These are phyloP conservation scores for Campaea margaritaria DNA, from an alignment of 2,888 invertebrate genomes.

Conservation along the genomic window DNA sequence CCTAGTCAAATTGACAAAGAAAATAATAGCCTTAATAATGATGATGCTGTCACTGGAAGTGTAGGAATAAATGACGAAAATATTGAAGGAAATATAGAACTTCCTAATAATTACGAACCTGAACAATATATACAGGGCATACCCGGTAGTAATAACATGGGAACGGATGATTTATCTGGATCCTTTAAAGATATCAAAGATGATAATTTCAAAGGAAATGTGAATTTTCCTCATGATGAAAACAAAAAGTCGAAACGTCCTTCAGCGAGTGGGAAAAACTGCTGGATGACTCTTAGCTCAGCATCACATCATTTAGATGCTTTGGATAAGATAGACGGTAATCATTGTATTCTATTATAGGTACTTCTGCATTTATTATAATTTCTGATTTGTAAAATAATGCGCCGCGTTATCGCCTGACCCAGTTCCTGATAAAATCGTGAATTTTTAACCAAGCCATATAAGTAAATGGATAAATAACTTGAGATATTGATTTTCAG, in stretches of 20 bases:
- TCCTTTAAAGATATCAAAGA: neutral
- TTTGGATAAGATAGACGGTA: constrained; percentile 61
- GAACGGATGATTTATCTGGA: constrained; percentile 3
- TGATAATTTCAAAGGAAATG: neutral
- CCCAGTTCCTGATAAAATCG: too few relatives aligned
- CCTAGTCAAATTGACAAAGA: neutral
- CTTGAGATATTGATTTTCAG: constrained; percentile 46
- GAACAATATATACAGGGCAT: neutral
- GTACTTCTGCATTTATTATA: neutral
- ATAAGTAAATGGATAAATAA: neutral
- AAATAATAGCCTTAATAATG: neutral
- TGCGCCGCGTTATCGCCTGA: too few relatives aligned
- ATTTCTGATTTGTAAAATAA: neutral
- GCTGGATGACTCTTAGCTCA: constrained; percentile 58
- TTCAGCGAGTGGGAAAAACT: constrained; percentile 31
- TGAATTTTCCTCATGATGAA: neutral
- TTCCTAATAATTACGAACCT: constrained; percentile 3
- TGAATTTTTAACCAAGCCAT: too few relatives aligned
- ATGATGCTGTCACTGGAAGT: neutral
- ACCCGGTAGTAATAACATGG: neutral
- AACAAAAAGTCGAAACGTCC: neutral
- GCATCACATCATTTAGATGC: constrained; percentile 45
- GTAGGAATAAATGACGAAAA: constrained; percentile 10
- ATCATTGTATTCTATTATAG: constrained; percentile 7
- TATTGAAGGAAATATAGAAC: constrained; percentile 11